Evolutionary conservation across 2,113 vertebrate genomes (phyloP).

Genomic region (Callocephalon fimbriatum): DNA sequence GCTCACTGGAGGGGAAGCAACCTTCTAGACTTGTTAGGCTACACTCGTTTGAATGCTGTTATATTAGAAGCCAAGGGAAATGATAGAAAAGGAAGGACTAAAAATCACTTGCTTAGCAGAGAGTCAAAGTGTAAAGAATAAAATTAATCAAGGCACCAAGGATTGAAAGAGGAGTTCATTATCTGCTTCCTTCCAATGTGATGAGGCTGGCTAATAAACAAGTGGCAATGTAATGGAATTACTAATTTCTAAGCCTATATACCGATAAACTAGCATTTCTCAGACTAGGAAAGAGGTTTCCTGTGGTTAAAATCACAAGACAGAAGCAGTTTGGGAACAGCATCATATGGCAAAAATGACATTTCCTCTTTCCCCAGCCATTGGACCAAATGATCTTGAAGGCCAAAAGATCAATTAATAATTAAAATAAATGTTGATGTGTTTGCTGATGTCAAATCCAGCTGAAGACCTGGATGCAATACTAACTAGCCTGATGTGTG

Average conservation of each 20-base stretch:
- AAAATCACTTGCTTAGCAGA: neutral
- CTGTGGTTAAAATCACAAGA: neutral
- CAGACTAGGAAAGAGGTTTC: neutral
- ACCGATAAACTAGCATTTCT: neutral
- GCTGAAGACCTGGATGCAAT: neutral
- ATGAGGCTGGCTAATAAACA: neutral
- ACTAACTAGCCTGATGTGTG: neutral
- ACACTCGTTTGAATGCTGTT: neutral
- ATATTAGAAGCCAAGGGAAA: neutral
- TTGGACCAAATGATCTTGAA: neutral
- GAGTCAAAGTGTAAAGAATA: neutral
- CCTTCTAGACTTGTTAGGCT: neutral
- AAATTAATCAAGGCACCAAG: neutral
- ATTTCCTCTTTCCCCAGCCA: neutral
- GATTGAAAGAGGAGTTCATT: neutral
- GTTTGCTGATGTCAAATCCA: neutral
- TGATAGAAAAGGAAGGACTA: neutral
- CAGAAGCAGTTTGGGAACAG: neutral
- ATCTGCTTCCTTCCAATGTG: rapidly evolving
- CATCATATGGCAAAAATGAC: neutral
- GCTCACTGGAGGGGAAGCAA: neutral
- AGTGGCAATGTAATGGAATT: neutral
- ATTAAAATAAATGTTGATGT: neutral
- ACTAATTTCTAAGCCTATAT: neutral
- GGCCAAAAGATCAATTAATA: neutral